Evolutionary conservation across 2,113 vertebrate genomes (phyloP), one percentile per base, ranked within the genome.

Genomic region (Petromus typicus): DNA sequence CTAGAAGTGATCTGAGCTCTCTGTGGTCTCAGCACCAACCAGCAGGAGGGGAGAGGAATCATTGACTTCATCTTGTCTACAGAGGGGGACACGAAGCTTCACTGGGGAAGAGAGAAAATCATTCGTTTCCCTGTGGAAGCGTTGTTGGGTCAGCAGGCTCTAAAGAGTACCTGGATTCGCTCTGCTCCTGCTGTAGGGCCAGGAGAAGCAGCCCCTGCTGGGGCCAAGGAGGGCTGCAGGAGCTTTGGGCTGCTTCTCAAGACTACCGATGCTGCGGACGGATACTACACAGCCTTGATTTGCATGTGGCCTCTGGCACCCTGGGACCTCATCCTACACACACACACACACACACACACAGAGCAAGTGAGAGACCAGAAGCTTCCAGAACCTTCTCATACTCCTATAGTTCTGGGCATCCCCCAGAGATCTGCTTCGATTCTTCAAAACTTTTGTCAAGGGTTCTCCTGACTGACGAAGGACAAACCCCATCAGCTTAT

Each of bases 211-310:
- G 23, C 32, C 11, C 25, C 14, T 8, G 23, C 1, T 12, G 79
- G 18, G 54, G 45, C 43, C 10, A 37, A 16, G 40, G 30, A 61
- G 18, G 20, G 16, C 51, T 4, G 9, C 34, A n/a, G 18, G 20
- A 75, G 56, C 16, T 7, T 2, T 32, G n/a, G 3, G 3, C 30
- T n/a, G 8, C 16, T 23, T 23, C n/a, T 81, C 25, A 37, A 32
- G 17, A 1, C 73, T 7, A 16, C 22, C 11, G 23, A 40, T 1
- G 7, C 64, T 2, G 27, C 48, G 45, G 23, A 1, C 0, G 2
- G n/a, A 18, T 57, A 3, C 66, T 20, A 18, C 37, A 4, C 27
- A 76, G 80, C 43, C 81, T 61, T 22, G 43, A 40, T 3, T 10
- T 25, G 16, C 61, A 22, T 14, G 1, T 23, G 57, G 22, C 27